Base-by-base conservation (phyloP, 2,888 invertebrate species). In the Willowsia nigromaculata region DNA sequence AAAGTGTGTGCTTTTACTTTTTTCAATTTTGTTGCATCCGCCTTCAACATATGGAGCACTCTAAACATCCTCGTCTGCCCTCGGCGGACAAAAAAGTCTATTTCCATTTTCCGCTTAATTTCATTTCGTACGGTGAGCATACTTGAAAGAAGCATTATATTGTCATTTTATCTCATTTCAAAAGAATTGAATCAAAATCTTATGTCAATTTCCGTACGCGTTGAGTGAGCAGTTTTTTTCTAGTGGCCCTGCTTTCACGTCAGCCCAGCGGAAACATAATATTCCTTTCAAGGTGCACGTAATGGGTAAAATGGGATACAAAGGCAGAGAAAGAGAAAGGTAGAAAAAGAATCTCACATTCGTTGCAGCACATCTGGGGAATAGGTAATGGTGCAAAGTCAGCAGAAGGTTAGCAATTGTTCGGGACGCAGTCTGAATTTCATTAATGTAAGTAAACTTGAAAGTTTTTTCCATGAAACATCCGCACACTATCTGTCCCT, bases 1-100 rank as follows among this genome's bases (percentile, higher is more conserved):
- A 50, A 18, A 27, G 37, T 37, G 76, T 50, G 80, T 80, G 80
- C 80, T 80, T 80, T 80, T 56, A 80, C 80, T 56, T 80, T 80
- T n/a, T 80, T 33, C 40, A 18, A 18, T 18, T 68, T 18, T 13
- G 18, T 4, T 40, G 68, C 22, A 68, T 40, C 80, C 80, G 80
- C 80, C 80, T 80, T 33, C 56, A 18, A 5, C 80, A 53, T n/a
- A 37, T 56, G 5, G 15, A 50, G 6, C 18, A 40, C 18, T 50
- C 5, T 50, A 59, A 59, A n/a, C n/a, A 68, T 53, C 37, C 80
- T 80, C n/a, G 7, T 40, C 30, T 30, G 1, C 18, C 37, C 30
- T 37, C 33, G 33, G 2, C 11, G 47, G 80, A 11, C 1, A 33
- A 56, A 56, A 80, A 53, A 76, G 1, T 50, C 27, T 18, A 76